Base-by-base conservation (phyloP, 2,797 vertebrate species). In the Lycodopsis pacificus region DNA sequence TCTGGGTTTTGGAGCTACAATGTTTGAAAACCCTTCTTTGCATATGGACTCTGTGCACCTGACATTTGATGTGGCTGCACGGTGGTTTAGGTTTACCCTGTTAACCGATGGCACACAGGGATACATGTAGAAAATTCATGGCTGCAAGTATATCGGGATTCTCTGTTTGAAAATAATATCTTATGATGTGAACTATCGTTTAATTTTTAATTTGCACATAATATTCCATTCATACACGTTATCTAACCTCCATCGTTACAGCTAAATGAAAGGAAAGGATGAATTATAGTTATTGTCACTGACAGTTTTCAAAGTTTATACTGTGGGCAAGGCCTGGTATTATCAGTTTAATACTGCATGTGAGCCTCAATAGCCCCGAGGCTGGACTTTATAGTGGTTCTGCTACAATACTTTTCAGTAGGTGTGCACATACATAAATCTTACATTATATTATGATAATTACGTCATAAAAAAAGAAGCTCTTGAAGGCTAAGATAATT, bases 1-100 rank as follows among this genome's bases (percentile, higher is more conserved):
- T 73, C 82, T 92, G 82, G 77, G 86, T 79, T 90, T 89, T 87
- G 74, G 79, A 70, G 59, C 68, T 81, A 88, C 86, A 93, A 84
- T 86, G 79, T 84, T 83, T 84, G 83, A 85, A 91, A 90, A 77
- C 27, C 40, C 72, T 51, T 79, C 73, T 92, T 86, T 91, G 77
- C 85, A 86, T 86, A 80, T 86, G 85, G 82, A 82, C 87, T 83
- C 62, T 14, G 49, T 86, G 77, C 84, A 86, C 80, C 80, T 87
- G 90, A 85, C 73, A 71, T 81, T 76, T 84, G 78, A 88, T 76
- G 84, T 83, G 77, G 82, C 48, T 44, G 3, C 61, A 58, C 38
- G 44, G 25, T 49, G 78, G 54, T 63, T 66, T 65, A 10, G 62
- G 71, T 61, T 81, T 57, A 20, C 4, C 14, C 53, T 56, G 51